These are phyloP conservation scores for Sternarchorhynchus goeldii DNA, from an alignment of 2,797 vertebrate genomes.

Conservation along the genomic window DNA sequence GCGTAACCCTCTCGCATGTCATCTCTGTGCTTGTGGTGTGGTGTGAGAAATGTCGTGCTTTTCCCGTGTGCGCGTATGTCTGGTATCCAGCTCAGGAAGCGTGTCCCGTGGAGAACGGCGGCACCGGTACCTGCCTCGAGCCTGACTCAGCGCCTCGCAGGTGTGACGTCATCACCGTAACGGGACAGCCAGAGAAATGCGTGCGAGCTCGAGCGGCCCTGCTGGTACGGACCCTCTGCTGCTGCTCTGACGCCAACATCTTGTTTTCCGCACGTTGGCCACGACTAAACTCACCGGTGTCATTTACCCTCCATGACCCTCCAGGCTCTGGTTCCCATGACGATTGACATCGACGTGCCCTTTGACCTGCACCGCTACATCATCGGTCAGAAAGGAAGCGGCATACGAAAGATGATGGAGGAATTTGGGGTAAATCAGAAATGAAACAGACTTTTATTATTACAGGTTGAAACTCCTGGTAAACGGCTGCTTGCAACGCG, in stretches of 20 bases:
- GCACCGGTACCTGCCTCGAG: slow-evolving; percentile 67
- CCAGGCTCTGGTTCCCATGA: slow-evolving; percentile 80
- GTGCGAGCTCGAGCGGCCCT: slow-evolving; percentile 73
- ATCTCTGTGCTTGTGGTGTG: too few species aligned
- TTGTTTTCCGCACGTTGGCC: too few species aligned
- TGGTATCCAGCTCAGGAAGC: slow-evolving; percentile 67
- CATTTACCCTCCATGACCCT: not conserved
- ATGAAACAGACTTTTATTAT: not conserved
- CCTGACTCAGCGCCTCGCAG: slow-evolving; percentile 70
- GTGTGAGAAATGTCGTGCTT: not conserved
- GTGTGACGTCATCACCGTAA: slow-evolving; percentile 77
- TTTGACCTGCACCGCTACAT: slow-evolving; percentile 81
- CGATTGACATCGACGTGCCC: slow-evolving; percentile 75
- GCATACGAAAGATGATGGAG: slow-evolving; percentile 85
- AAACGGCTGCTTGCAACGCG: not conserved
- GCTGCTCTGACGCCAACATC: too few species aligned
- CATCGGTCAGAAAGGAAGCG: slow-evolving; percentile 82
- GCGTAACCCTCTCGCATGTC: too few species aligned
- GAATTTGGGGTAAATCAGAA: slow-evolving; percentile 76
- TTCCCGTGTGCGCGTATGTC: not conserved
- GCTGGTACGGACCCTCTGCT: slow-evolving; percentile 64
- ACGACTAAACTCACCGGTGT: not conserved
- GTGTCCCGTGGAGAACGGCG: slow-evolving; percentile 73
- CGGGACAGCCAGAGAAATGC: slow-evolving; percentile 77
- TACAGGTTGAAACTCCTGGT: not conserved